Conservation (phyloP, 92 coral and sea anemone species). For the Diadumene lineata region DNA sequence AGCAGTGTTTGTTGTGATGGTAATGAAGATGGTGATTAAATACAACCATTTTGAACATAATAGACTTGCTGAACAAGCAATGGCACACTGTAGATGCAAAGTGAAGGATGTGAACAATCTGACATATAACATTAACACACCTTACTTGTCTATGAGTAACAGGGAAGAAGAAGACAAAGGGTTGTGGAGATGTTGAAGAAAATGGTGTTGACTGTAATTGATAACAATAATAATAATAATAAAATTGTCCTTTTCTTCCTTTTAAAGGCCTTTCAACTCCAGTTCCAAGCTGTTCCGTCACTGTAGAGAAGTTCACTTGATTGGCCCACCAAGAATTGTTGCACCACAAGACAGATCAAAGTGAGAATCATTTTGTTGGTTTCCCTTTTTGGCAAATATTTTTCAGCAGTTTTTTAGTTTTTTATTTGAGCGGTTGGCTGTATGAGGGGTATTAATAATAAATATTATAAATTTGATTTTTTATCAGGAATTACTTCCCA, state of each 20-base stretch:
- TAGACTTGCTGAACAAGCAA: too few relatives aligned
- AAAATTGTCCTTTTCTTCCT: not conserved
- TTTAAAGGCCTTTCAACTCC: conserved; percentile 69
- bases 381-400: too few relatives aligned
- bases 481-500: conserved; percentile 90
- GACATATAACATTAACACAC: too few relatives aligned
- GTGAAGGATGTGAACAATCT: too few relatives aligned
- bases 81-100: too few relatives aligned
- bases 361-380: conserved; percentile 74
- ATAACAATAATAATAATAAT: too few relatives aligned
- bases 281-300: conserved; percentile 93
- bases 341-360: conserved; percentile 89
- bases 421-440: too few relatives aligned
- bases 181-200: not conserved
- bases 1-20: not conserved
- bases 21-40: conserved; percentile 1
- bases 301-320: conserved; percentile 91
- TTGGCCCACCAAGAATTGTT: conserved; percentile 84
- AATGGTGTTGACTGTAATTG: not conserved
- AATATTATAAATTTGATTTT: not conserved
- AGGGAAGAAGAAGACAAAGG: not conserved
- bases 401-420: too few relatives aligned
- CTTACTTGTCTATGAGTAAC: too few relatives aligned
- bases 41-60: too few relatives aligned
- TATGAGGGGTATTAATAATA: too few relatives aligned